Percentiles rank a stretch among this genome's conserved stretches.
Evolutionary conservation across 2,888 invertebrate genomes (phyloP).

Genomic region (Corbicula japonica): DNA sequence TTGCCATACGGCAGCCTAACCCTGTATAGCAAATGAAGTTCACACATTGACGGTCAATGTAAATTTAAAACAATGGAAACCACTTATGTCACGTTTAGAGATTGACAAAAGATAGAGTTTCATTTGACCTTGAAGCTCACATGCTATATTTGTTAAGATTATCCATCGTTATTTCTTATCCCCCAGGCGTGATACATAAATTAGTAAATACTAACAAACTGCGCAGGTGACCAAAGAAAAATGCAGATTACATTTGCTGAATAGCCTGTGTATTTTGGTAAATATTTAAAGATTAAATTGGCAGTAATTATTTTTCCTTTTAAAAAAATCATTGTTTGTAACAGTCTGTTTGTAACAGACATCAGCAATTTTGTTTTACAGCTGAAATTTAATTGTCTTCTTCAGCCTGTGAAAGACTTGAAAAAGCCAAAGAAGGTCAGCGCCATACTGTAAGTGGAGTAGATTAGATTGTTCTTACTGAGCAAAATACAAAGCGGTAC

Average conservation of each 20-base stretch:
- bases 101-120: no score
- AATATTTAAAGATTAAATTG: neutral
- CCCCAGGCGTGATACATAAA: no score
- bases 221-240: neutral
- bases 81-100: no score
- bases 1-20: no score
- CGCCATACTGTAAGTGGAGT: conserved; percentile 88
- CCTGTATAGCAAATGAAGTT: no score
- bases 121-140: no score
- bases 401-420: conserved; percentile 88
- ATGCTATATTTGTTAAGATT: no score
- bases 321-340: neutral
- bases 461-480: neutral
- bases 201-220: no score
- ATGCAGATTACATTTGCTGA: neutral
- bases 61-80: no score
- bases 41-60: no score
- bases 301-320: neutral
- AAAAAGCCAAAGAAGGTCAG: conserved; percentile 89
- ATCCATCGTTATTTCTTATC: no score
- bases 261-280: neutral
- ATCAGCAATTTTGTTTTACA: neutral
- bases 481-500: neutral
- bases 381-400: conserved; percentile 31
- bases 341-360: neutral